Evolutionary conservation across 2,113 vertebrate species (phyloP), one percentile per base, ranked within the genome.

Genomic region (Eretmochelys imbricata): DNA sequence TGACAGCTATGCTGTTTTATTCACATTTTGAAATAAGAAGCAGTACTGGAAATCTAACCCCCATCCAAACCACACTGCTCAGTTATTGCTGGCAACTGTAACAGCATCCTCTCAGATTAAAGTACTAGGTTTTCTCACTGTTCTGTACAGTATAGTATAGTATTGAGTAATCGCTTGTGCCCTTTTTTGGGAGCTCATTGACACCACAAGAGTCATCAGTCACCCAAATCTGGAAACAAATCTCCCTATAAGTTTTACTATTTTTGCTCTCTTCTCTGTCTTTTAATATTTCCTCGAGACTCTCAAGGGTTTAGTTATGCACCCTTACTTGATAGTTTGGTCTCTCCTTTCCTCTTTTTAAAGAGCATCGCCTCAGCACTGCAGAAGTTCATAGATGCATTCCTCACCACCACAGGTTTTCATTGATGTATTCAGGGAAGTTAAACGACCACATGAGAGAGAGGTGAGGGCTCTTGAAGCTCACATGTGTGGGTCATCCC

Each of bases 261-360:
- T 81, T 91, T 87, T 51, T 93, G 38, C 31, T 62, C n/a, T n/a
- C 50, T 91, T 51, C 82, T 86, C 31, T 24, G 5, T 49, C 31
- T 29, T 89, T 93, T 85, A 81, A 94, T 91, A 92, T 95, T 95
- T 95, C 91, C 93, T 72, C 24, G 65, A 85, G 93, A 89, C 81
- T 91, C 46, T 82, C 1, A 1, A 89, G 89, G 89, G 75, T 79
- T 92, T 22, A 88, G 25, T n/a, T 59, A 50, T 94, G 72, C 72
- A 85, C 48, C 72, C 22, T 91, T 82, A 72, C 29, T 8, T 82
- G 94, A 94, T 13, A 78, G 78, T 50, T 9, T 14, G 48, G 79
- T 89, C 57, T 78, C 80, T 90, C 2, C 2, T 81, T 78, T 7
- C 25, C 24, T 84, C 22, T 95, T 86, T 82, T 85, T 90, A 53